Evolutionary conservation across 2,113 vertebrate species (phyloP).

Genomic region (Centropristis striata): DNA sequence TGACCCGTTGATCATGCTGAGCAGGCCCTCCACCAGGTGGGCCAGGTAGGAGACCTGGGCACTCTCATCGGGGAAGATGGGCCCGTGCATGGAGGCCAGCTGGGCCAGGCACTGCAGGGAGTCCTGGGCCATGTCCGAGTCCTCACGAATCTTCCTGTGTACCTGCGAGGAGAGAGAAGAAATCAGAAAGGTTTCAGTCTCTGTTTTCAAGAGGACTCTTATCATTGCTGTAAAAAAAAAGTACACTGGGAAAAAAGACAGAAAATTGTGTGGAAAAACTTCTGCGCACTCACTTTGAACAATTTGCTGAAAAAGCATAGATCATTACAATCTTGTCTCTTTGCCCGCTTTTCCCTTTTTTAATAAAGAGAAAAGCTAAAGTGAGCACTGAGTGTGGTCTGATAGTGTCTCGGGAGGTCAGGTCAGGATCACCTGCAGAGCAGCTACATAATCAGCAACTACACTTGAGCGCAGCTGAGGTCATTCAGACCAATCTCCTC

Average conservation of each 20-base stretch:
- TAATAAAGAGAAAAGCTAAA: neutral
- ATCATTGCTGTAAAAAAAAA: too few species aligned
- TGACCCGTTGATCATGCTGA: conserved; percentile 98
- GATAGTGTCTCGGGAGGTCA: conserved; percentile 8
- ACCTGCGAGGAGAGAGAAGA: conserved; percentile 87
- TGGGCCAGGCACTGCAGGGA: conserved; percentile 98
- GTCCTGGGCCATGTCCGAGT: conserved; percentile 99
- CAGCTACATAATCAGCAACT: neutral
- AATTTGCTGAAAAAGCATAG: neutral
- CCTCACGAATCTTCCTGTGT: conserved; percentile 98
- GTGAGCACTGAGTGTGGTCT: neutral
- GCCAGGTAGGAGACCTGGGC: conserved; percentile 98
- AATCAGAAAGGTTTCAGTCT: neutral
- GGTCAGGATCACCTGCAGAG: neutral
- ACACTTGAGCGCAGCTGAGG: neutral
- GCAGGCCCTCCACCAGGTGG: conserved; percentile 97
- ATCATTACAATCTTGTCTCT: conserved; percentile 4
- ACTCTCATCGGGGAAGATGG: conserved; percentile 95
- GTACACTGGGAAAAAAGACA: neutral
- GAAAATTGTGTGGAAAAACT: conserved; percentile 26
- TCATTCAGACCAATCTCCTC: too few species aligned
- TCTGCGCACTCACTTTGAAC: conserved; percentile 11
- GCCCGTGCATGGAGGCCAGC: conserved; percentile 96
- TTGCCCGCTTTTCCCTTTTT: neutral
- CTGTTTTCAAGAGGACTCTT: neutral